These are phyloP conservation scores for Volucella inanis DNA, from an alignment of 2,888 invertebrate species.

Conservation along the genomic window DNA sequence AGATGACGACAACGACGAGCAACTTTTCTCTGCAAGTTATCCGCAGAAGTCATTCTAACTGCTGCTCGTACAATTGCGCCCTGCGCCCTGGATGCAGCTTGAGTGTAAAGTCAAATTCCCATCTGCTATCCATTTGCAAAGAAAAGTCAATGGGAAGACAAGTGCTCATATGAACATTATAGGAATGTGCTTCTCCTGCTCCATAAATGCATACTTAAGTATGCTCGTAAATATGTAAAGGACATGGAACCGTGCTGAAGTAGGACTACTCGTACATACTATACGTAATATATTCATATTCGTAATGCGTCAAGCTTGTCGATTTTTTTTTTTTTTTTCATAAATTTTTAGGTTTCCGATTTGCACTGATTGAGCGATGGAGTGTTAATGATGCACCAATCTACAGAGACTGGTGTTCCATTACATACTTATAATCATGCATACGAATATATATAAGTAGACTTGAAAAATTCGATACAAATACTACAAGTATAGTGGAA, in stretches of 20 bases:
- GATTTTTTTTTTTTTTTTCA: constrained; percentile 18
- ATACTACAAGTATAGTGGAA: neutral
- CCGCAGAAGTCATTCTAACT: constrained; percentile 58
- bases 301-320: constrained; percentile 12
- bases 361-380: constrained; percentile 14
- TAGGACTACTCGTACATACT: neutral
- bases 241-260: constrained; percentile 27
- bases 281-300: too few relatives aligned
- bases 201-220: neutral
- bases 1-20: constrained; percentile 64
- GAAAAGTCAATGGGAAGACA: constrained; percentile 57
- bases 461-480: constrained; percentile 1
- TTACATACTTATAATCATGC: too few relatives aligned
- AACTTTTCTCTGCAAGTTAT: constrained; percentile 64
- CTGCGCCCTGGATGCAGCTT: constrained; percentile 17
- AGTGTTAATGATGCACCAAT: constrained; percentile 22
- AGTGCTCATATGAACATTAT: constrained; percentile 51
- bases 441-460: neutral
- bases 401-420: too few relatives aligned
- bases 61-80: constrained; percentile 27
- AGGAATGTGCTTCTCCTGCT: constrained; percentile 10
- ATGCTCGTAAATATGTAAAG: neutral
- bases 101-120: constrained; percentile 70
- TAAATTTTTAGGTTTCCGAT: constrained; percentile 28
- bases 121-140: constrained; percentile 68